Percentiles rank a stretch among this genome's conserved stretches.
Conservation (phyloP, 2,888 invertebrate genomes). For the Aethes cnicana region DNA sequence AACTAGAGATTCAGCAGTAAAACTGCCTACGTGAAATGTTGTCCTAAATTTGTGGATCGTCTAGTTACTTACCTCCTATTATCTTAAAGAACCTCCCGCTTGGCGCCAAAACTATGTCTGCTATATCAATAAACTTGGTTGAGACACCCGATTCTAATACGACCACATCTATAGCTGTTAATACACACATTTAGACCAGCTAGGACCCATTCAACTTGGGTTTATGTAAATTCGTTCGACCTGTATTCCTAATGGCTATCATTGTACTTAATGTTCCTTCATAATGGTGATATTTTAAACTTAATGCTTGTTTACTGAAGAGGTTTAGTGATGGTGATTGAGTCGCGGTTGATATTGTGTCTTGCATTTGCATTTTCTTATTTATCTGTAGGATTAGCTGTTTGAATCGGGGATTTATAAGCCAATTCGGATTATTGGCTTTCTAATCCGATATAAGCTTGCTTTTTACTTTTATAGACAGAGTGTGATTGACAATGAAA, state of each 20-base stretch:
- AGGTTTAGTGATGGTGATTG: neutral
- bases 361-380: neutral
- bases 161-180: slow-evolving; percentile 13
- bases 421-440: no score
- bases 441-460: no score
- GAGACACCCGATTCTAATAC: slow-evolving; percentile 14
- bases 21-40: no score
- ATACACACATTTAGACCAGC: slow-evolving; percentile 28
- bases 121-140: slow-evolving; percentile 14
- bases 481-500: no score
- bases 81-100: neutral
- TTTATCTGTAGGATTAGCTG: neutral
- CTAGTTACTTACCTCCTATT: no score
- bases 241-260: slow-evolving; percentile 29
- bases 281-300: slow-evolving; percentile 26
- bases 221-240: slow-evolving; percentile 29
- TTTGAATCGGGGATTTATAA: no score
- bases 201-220: slow-evolving; percentile 19
- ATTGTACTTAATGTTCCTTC: slow-evolving; percentile 33
- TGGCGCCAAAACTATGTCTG: slow-evolving; percentile 5
- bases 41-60: no score
- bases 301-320: slow-evolving; percentile 12
- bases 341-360: neutral
- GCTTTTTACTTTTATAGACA: no score
- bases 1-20: no score